Evolutionary conservation across 2,113 vertebrate species (phyloP).

Genomic region (Passer montanus): DNA sequence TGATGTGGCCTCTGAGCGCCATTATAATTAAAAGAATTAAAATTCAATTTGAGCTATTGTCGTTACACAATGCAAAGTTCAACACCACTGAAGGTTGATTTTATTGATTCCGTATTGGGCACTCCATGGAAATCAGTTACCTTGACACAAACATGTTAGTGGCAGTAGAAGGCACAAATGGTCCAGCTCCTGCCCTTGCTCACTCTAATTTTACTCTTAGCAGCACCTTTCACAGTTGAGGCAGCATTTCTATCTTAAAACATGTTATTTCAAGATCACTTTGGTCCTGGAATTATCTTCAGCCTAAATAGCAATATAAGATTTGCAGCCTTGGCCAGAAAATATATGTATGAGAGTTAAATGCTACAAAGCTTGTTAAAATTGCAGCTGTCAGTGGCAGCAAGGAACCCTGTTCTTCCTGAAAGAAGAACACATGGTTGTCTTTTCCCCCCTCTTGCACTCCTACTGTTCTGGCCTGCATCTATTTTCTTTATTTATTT

Average conservation of each 20-base stretch:
- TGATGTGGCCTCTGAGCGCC: constrained; percentile 33
- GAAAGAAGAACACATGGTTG: background rate
- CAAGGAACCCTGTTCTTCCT: background rate
- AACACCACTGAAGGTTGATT: constrained; percentile 46
- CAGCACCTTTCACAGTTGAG: background rate
- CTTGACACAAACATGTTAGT: constrained; percentile 2
- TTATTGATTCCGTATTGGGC: constrained; percentile 47
- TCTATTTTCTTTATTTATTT: background rate
- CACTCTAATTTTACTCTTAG: background rate
- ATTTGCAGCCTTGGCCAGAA: background rate
- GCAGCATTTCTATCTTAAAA: background rate
- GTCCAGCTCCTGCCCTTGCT: background rate
- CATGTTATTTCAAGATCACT: background rate
- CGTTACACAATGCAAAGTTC: constrained; percentile 62
- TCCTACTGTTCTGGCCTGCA: background rate
- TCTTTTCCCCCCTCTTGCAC: background rate
- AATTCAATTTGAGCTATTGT: constrained; percentile 63
- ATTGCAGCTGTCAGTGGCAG: background rate
- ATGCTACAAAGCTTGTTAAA: background rate
- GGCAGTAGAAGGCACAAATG: constrained; percentile 17
- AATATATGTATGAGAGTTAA: background rate
- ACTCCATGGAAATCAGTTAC: constrained; percentile 40
- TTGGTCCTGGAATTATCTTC: background rate
- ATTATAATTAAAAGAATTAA: constrained; percentile 60
- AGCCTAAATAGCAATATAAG: background rate